Evolutionary conservation across 2,797 vertebrate species (phyloP), one percentile per base, ranked within the genome.

Genomic region (Myotis findleyi): DNA sequence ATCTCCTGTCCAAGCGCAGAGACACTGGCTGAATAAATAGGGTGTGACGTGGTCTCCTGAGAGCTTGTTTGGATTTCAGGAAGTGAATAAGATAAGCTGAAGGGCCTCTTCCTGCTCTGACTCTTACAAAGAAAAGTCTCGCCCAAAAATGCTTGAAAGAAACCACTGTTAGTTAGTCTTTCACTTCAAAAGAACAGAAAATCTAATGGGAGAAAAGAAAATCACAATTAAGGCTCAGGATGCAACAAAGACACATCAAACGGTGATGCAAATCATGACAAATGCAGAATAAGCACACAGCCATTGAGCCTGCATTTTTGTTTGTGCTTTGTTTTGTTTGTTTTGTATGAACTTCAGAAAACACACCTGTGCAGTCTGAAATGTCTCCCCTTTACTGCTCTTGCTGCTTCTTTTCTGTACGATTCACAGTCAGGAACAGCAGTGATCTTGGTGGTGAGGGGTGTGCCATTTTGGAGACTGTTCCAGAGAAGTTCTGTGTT

Each of bases 11-110:
- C 91, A 84, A 71, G 76, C 9, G 7, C 80, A 91, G 94, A 97
- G 96, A 98, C 97, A 88, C 89, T 96, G 36, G 80, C 93, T 95
- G 97, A 97, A 98, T 97, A 96, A 93, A 96, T 97, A 96, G 96
- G 97, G 97, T 98, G 97, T 96, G 97, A 98, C 91, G 97, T 0
- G 3, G 87, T 96, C 96, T 98, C 98, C 92, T 23, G 96, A 97
- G 95, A 94, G 93, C 96, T 97, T 98, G 97, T 98, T 98, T 98
- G 96, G 97, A 98, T 97, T 98, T 98, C 97, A 98, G 98, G 98
- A 98, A 98, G 96, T 93, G 96, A 98, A 96, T 95, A 97, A 98
- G 98, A 98, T 98, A 98, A 98, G 97, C 97, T 75, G 94, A 97
- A 97, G 88, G 89, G 92, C 93, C 96, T 93, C 97, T 98, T 98